Evolutionary conservation across 2,113 vertebrate genomes (phyloP), one percentile per base, ranked within the genome.

Genomic region (Cyprinodon brontotheroides): DNA sequence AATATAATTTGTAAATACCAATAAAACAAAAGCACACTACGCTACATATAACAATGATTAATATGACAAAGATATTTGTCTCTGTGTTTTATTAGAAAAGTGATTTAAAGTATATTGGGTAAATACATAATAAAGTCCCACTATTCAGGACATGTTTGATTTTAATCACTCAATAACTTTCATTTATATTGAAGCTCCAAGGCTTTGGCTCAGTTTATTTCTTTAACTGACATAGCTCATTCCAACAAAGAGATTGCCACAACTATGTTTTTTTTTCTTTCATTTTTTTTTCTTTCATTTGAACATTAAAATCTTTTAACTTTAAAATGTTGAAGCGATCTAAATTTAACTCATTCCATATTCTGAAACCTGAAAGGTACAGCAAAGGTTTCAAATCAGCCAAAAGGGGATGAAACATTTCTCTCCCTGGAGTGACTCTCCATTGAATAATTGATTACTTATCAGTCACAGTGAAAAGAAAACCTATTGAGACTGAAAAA

Each of bases 391-490:
- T 72, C 60, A 89, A 86, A 89, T 77, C 6, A 17, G 47, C 66
- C 48, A 64, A 67, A 57, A 72, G 78, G 78, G 85, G 83, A 78
- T 67, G 22, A 61, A 57, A 4, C 40, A 53, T 62, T 76, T 70
- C 62, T 82, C 63, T 67, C 84, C 65, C 77, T 37, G 36, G 60
- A 70, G 68, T 76, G 65, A 66, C 72, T 39, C 59, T 69, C 79
- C 84, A 60, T 85, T 82, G 84, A 82, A 79, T 87, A 82, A 93
- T 90, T 91, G 87, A 93, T 90, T 91, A 89, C 65, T 83, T 66
- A 86, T 93, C 90, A 87, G 78, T 91, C 87, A 86, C 53, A 65
- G 73, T 50, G 13, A 75, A 85, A 83, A 83, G 73, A 87, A 79
- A 85, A 81, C 74, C 22, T 2, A 4, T 78, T 64, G 75, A n/a